Evolutionary conservation across 2,888 invertebrate species (phyloP), one percentile per base, ranked within the genome.

Genomic region (Drosophila anomalipes): DNA sequence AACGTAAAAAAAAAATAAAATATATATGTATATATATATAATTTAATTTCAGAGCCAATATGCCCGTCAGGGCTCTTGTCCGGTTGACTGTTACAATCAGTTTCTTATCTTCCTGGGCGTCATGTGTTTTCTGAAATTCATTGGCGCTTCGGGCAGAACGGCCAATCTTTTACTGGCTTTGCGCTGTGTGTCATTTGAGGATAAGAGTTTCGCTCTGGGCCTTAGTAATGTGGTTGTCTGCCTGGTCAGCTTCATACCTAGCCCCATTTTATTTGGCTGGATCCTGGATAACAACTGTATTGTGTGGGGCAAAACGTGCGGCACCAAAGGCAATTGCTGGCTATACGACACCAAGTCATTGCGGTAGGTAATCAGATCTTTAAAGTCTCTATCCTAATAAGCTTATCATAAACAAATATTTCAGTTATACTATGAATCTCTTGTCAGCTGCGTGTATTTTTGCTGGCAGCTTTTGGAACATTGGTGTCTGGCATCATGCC

Each of bases 251-350:
- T 95, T 96, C 85, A 95, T 96, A 75, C 96, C 96, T 0, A 95
- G 96, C 54, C 96, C 96, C 0, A 95, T 97, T 71, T 93, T 96
- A 44, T 96, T 96, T 84, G 96, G 97, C 52, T 95, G 95, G 82
- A 94, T 97, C 56, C 94, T 97, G 85, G 93, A 93, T 74, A 83
- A 74, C 44, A 95, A 95, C 6, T 96, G 96, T 83, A 91, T 96
- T 41, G 95, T 96, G 26, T 96, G 96, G 96, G 96, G 96, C 5
- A 95, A 95, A 90, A 95, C 95, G 10, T 96, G 96, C 84, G 94
- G 95, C 7, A 95, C 94, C 52, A 95, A 94, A 57, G 96, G 96
- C 67, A 96, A 96, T 84, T 96, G 96, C 88, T 96, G 96, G 96
- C 93, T 96, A 4, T 96, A 96, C 91, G 95, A 96, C 86, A 95